These are phyloP conservation scores for Leptarthrus brevirostris DNA, from an alignment of 2,888 invertebrate genomes.

Conservation along the genomic window DNA sequence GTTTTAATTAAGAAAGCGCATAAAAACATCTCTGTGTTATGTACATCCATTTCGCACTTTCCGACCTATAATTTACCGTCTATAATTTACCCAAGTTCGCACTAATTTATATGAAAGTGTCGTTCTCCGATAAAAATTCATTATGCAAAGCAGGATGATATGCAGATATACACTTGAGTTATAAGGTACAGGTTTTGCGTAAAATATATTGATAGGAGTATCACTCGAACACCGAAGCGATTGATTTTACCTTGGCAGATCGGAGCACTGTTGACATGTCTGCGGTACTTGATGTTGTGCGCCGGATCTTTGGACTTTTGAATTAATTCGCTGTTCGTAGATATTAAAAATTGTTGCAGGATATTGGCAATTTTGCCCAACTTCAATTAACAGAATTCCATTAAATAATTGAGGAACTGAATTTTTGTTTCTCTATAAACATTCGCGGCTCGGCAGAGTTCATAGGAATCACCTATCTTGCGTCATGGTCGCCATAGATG, in stretches of 20 bases:
- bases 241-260: background rate
- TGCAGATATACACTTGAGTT: conserved; percentile 46
- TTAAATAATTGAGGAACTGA: conserved; percentile 8
- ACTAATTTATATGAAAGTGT: conserved; percentile 44
- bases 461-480: too few species aligned
- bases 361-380: conserved; percentile 7
- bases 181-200: conserved; percentile 38
- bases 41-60: background rate
- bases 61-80: background rate
- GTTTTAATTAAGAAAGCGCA: conserved; percentile 40
- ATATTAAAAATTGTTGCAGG: conserved; percentile 15
- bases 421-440: too few species aligned
- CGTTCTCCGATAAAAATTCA: conserved; percentile 44
- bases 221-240: background rate
- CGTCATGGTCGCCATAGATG: background rate
- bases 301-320: background rate
- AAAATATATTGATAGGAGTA: conserved; percentile 7
- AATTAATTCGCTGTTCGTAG: background rate
- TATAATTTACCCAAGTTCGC: conserved; percentile 36
- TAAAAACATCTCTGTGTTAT: background rate
- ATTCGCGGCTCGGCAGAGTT: too few species aligned
- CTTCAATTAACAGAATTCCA: background rate
- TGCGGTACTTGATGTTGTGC: background rate
- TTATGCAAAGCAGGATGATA: conserved; percentile 48
- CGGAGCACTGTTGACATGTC: too few species aligned